Base-by-base conservation (phyloP, 2,888 invertebrate genomes). In the Azorinus chamasolen region DNA sequence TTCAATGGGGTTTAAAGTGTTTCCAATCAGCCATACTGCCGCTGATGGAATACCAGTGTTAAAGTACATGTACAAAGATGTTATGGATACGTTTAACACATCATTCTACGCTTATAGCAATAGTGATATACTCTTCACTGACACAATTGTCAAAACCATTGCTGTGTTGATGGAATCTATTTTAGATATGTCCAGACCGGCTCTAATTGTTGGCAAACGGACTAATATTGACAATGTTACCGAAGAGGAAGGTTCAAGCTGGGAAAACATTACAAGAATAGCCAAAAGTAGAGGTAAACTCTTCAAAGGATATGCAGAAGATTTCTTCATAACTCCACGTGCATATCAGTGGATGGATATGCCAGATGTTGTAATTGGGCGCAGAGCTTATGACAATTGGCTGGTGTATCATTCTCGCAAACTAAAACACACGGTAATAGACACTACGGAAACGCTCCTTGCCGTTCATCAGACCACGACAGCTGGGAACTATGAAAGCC, bases 341-440 rank as follows among this genome's bases (percentile, higher is more conserved):
- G 57, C 57, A 12, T 90, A 83, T 75, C 88, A 87, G 3, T 90
- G 90, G 90, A 76, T 77, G 37, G 79, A 78, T 24, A 83, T 89
- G 25, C 88, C 90, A 20, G 87, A 88, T 53, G 86, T 90, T 57
- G 88, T 89, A 41, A 86, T 90, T 46, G 90, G 90, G n/a, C 81
- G 88, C 16, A 61, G 83, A 22, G 90, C 89, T 0, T 90, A 89
- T 63, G 90, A 90, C 57, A 89, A 89, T 64, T 90, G 89, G 89
- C 70, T 90, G 14, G 88, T 90, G 1, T 83, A 81, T n/a, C 75
- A 87, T 61, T 71, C 88, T 2, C 74, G 85, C 8, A 81, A 84
- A 70, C 65, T 71, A 8, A 73, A 85, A n/a, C 72, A 84, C n/a
- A 46, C 54, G 25, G 87, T 87, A 20, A 81, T 90, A 16, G 90